These are phyloP conservation scores for Julus scanicus DNA, from an alignment of 2,888 invertebrate genomes.

Conservation along the genomic window DNA sequence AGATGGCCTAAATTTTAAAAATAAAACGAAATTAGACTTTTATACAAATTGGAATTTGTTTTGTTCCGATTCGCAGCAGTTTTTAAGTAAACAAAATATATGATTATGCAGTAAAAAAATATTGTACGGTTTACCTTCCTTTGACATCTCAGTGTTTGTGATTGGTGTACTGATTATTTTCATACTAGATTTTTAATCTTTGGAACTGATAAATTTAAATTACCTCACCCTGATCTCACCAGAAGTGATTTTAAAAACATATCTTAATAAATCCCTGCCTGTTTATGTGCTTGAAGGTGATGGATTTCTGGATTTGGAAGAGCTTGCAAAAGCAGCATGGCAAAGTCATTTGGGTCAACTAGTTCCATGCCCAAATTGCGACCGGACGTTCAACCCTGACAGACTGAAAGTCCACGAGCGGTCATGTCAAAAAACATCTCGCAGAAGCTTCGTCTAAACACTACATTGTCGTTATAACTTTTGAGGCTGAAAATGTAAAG, in stretches of 20 bases:
- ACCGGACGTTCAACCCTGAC: constrained; percentile 77
- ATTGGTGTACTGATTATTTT: no score
- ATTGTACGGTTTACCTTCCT: no score
- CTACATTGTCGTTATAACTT: not conserved
- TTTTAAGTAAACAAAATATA: no score
- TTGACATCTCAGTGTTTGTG: no score
- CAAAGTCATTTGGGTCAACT: constrained; percentile 71
- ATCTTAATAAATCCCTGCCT: not conserved
- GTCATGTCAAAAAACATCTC: constrained; percentile 48
- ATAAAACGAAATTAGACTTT: no score
- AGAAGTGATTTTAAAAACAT: not conserved
- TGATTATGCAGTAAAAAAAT: no score
- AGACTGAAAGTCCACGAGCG: constrained; percentile 74
- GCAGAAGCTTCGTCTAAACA: constrained; percentile 24
- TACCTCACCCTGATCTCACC: not conserved
- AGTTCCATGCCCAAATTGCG: constrained; percentile 75
- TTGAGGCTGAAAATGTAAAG: not conserved
- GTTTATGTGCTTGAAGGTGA: constrained; percentile 53
- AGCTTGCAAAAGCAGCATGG: constrained; percentile 70
- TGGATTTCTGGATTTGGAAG: constrained; percentile 62
- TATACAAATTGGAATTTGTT: no score
- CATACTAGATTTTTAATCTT: not conserved
- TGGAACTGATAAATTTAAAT: not conserved
- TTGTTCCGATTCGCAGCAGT: no score
- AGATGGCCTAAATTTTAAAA: no score